A percentile compares a stretch with the other conserved stretches of the same genome.
These are phyloP conservation scores for Drosophila sp. DNA, from an alignment of 1,140 invertebrate species.

Conservation along the genomic window DNA sequence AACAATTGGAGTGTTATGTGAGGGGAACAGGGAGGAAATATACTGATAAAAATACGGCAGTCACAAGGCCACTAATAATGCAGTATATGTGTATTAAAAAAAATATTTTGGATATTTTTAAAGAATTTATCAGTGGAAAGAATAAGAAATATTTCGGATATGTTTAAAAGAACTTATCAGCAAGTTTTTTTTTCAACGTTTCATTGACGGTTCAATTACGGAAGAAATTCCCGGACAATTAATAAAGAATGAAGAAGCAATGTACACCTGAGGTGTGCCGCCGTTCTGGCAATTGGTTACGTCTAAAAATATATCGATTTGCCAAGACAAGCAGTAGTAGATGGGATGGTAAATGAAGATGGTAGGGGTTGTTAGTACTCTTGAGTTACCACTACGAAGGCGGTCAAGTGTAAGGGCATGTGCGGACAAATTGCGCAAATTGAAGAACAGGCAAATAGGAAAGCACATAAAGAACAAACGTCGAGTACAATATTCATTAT, in stretches of 20 bases:
- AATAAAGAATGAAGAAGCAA: slow-evolving; percentile 36
- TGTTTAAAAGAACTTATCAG: neutral
- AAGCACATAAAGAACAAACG: slow-evolving; percentile 28
- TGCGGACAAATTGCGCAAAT: slow-evolving; percentile 68
- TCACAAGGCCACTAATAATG: slow-evolving; percentile 4
- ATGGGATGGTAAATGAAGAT: slow-evolving; percentile 9
- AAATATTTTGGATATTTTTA: neutral
- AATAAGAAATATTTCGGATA: neutral
- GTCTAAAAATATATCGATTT: slow-evolving; percentile 73
- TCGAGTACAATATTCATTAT: no score
- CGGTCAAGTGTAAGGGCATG: slow-evolving; percentile 62
- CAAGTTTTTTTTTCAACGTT: neutral
- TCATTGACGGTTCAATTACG: slow-evolving; percentile 31
- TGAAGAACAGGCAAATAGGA: slow-evolving; percentile 32
- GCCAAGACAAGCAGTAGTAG: neutral
- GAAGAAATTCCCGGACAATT: slow-evolving; percentile 20
- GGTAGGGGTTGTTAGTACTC: slow-evolving; percentile 11
- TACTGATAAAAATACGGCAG: slow-evolving; percentile 42
- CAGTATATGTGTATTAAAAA: slow-evolving; percentile 2
- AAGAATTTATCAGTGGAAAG: neutral
- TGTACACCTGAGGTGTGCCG: slow-evolving; percentile 56
- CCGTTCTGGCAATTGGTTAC: slow-evolving; percentile 64
- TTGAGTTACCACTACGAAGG: slow-evolving; percentile 28
- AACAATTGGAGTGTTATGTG: slow-evolving; percentile 30
- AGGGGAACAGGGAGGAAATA: slow-evolving; percentile 25